phyloP scores from a whole-genome alignment of 2,797 vertebrate genomes.

The Trichosurus vulpecula region DNA sequence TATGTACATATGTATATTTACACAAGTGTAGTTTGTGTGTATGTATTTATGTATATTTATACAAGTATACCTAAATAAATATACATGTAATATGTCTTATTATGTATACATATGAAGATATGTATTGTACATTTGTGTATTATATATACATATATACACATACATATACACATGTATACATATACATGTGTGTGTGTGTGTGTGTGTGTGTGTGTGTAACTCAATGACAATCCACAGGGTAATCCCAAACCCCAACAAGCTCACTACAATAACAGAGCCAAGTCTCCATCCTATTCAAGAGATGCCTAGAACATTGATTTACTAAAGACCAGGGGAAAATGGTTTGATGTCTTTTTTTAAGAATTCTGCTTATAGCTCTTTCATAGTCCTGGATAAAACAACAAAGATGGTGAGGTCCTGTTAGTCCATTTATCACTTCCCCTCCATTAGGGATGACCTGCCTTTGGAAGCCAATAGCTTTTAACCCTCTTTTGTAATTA shows the following conservation, averaged over 20 bases:
- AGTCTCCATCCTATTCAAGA: not conserved
- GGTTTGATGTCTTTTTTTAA: not conserved
- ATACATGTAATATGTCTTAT: not conserved
- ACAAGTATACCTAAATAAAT: not conserved
- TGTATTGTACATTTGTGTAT: too few species aligned
- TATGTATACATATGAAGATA: too few species aligned
- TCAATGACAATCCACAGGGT: not conserved
- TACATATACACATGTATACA: too few species aligned
- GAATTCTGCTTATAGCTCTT: not conserved
- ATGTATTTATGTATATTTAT: not conserved
- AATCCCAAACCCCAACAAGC: not conserved
- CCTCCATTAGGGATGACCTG: conserved; percentile 51
- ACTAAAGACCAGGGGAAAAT: conserved; percentile 26
- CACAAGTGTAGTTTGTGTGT: not conserved
- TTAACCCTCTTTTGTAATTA: conserved; percentile 74
- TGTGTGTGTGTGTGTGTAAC: too few species aligned
- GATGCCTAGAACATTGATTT: conserved; percentile 32
- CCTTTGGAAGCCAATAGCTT: conserved; percentile 61
- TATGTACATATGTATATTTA: not conserved
- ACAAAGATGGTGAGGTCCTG: conserved; percentile 6
- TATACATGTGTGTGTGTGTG: too few species aligned
- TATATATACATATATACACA: not conserved
- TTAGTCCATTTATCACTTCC: conserved; percentile 56
- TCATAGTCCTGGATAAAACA: conserved; percentile 26
- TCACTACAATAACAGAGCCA: not conserved